Conservation (phyloP, 2,888 invertebrate species). For the Cheilosia pagana region DNA sequence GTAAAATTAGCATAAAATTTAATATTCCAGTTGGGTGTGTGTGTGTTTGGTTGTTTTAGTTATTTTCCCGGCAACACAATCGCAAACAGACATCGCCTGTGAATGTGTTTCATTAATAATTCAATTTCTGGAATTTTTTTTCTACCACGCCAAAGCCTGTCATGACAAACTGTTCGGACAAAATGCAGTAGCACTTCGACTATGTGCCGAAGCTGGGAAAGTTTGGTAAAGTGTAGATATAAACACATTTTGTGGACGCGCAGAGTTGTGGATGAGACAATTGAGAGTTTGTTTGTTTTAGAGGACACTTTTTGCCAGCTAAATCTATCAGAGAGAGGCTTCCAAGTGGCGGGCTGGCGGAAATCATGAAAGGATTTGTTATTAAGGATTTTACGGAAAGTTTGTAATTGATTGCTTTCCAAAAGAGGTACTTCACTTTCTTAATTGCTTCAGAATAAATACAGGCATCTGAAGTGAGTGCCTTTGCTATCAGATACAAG, state of each 20-base stretch:
- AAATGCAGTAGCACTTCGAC: slow-evolving; percentile 7
- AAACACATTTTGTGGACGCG: slow-evolving; percentile 19
- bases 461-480: too few relatives aligned
- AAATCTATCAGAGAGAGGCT: background rate
- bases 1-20: slow-evolving; percentile 46
- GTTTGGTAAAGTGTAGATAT: slow-evolving; percentile 3
- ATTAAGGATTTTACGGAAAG: background rate
- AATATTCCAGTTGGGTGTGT: slow-evolving; percentile 35
- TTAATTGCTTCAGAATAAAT: too few relatives aligned
- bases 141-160: background rate
- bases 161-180: slow-evolving; percentile 38
- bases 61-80: slow-evolving; percentile 20
- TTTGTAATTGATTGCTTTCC: too few relatives aligned
- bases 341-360: background rate
- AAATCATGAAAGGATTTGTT: background rate
- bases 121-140: slow-evolving; percentile 24
- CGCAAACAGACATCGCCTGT: slow-evolving; percentile 11
- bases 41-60: slow-evolving; percentile 24
- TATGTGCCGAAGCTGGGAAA: background rate
- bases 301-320: background rate
- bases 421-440: too few relatives aligned
- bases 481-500: too few relatives aligned
- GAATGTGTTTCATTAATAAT: slow-evolving; percentile 46
- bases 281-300: slow-evolving; percentile 26
- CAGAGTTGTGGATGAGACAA: slow-evolving; percentile 1